A percentile compares a stretch with the other conserved stretches of the same genome.
Evolutionary conservation across 2,113 vertebrate genomes (phyloP).

Genomic region (Xenopus tropicalis): UCB_Xtro_10.0 CM004443.2:154674501-154675000

Average conservation of each 20-base stretch:
- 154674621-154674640: conserved; percentile 41
- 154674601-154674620: conserved; percentile 43
- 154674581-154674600: conserved; percentile 25
- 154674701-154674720: conserved; percentile 45
- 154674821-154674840: conserved; percentile 28
- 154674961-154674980: neutral
- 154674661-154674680: conserved; percentile 45
- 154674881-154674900: conserved; percentile 33
- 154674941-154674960: neutral
- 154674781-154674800: conserved; percentile 42
- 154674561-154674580: conserved; percentile 41
- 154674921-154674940: neutral
- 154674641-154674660: conserved; percentile 44
- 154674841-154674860: conserved; percentile 27
- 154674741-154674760: conserved; percentile 40
- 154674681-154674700: conserved; percentile 44
- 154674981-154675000: neutral
- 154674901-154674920: conserved; percentile 9
- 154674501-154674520: conserved; percentile 45
- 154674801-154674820: conserved; percentile 36
- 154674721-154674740: conserved; percentile 46
- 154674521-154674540: conserved; percentile 44
- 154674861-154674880: conserved; percentile 32
- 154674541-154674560: conserved; percentile 45
- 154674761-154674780: conserved; percentile 40